Percentiles rank a stretch among this genome's conserved stretches.
phyloP scores from a whole-genome alignment of 2,888 invertebrate genomes.

The Prosapia bicincta region DNA sequence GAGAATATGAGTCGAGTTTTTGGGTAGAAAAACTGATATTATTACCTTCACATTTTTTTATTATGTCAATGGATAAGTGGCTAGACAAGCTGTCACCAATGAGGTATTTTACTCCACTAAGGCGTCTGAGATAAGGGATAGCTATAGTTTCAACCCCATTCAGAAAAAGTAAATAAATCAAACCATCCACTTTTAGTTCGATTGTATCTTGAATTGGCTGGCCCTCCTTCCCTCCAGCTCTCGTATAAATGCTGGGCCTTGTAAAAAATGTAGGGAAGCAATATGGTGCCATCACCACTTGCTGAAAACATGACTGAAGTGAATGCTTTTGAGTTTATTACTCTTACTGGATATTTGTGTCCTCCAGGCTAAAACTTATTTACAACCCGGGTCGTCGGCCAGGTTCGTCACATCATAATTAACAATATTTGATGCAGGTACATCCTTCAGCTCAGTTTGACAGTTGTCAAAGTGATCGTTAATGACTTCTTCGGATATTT shows the following conservation, averaged over 20 bases:
- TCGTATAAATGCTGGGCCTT: constrained; percentile 31
- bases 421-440: constrained; percentile 26
- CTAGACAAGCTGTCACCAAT: constrained; percentile 43
- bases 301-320: constrained; percentile 35
- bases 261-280: constrained; percentile 35
- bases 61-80: constrained; percentile 22
- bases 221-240: constrained; percentile 32
- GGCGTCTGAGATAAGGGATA: constrained; percentile 37
- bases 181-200: constrained; percentile 42
- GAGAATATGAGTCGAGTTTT: constrained; percentile 28
- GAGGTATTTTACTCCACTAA: constrained; percentile 41
- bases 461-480: constrained; percentile 38
- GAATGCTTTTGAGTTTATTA: constrained; percentile 32
- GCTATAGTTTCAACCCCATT: constrained; percentile 40
- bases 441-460: constrained; percentile 29
- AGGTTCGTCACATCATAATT: constrained; percentile 44
- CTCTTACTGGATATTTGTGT: constrained; percentile 31
- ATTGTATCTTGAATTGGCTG: constrained; percentile 37
- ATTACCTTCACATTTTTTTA: constrained; percentile 40
- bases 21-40: constrained; percentile 43
- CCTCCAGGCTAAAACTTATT: constrained; percentile 30
- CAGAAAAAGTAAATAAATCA: constrained; percentile 40
- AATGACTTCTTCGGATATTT: constrained; percentile 34
- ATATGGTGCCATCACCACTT: constrained; percentile 29
- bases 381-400: constrained; percentile 40